phyloP scores from a whole-genome alignment of 2,797 vertebrate genomes.

The Crocidura indochinensis region DNA sequence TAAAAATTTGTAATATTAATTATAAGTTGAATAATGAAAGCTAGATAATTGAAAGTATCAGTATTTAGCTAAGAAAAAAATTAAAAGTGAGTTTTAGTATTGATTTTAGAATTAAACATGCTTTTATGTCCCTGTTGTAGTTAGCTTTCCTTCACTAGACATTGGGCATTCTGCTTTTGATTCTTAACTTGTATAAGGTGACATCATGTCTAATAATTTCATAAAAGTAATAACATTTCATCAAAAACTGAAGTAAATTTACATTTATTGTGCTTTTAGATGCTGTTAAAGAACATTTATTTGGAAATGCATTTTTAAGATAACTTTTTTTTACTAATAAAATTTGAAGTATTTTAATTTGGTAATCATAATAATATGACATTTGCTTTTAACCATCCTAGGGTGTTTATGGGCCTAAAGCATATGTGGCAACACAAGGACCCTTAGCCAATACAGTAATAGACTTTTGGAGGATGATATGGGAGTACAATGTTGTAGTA shows the following conservation, averaged over 20 bases:
- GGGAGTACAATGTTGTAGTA: conserved; percentile 97
- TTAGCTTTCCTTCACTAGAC: conserved; percentile 37
- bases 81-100: conserved; percentile 27
- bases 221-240: conserved; percentile 37
- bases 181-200: not conserved
- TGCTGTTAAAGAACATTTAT: conserved; percentile 22
- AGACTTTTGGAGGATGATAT: conserved; percentile 99
- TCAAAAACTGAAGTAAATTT: conserved; percentile 37
- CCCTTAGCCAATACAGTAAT: conserved; percentile 97
- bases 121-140: conserved; percentile 30
- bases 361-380: conserved; percentile 37
- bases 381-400: conserved; percentile 85
- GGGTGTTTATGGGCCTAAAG: conserved; percentile 96
- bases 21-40: not conserved
- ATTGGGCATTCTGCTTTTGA: conserved; percentile 45
- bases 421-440: conserved; percentile 98
- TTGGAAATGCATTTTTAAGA: conserved; percentile 62
- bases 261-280: conserved; percentile 19
- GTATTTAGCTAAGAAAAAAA: conserved; percentile 43
- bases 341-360: conserved; percentile 69
- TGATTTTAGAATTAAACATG: conserved; percentile 45
- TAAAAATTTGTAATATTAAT: not conserved
- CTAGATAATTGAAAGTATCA: not conserved
- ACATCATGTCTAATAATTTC: conserved; percentile 25
- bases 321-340: conserved; percentile 40